phyloP scores from a whole-genome alignment of 1,140 invertebrate genomes.

The Mizuhopecten yessoensis region DNA sequence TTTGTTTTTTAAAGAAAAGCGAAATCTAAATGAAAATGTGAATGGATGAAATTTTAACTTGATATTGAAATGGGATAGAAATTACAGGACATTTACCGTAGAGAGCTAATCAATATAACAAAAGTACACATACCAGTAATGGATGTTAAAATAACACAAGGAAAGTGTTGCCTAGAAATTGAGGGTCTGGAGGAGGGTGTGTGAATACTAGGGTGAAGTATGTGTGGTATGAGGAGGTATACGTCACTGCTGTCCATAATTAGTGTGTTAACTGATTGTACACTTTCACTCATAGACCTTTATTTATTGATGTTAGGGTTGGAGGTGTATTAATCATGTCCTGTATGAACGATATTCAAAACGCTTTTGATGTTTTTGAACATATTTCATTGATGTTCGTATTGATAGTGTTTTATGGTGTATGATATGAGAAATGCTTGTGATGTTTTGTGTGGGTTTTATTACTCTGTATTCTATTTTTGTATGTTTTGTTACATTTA shows the following conservation, averaged over 20 bases:
- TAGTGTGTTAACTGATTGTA: not conserved
- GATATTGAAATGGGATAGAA: not conserved
- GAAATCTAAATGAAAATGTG: not conserved
- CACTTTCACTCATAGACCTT: not conserved
- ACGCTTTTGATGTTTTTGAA: not conserved
- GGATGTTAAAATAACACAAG: not conserved
- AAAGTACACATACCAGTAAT: not conserved
- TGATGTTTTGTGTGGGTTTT: constrained; percentile 19
- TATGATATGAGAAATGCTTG: not conserved
- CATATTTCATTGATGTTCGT: not conserved
- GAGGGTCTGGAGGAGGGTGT: not conserved
- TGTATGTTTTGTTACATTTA: not conserved
- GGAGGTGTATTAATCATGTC: not conserved
- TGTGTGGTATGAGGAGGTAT: not conserved
- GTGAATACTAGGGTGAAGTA: not conserved
- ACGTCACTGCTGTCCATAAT: not conserved
- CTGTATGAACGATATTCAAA: not conserved
- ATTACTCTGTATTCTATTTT: not conserved
- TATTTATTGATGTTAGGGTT: not conserved
- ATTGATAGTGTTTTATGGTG: not conserved
- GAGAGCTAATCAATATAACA: not conserved
- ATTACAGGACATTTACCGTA: constrained; percentile 13
- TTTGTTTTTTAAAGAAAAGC: not conserved
- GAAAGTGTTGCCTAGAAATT: constrained; percentile 38
- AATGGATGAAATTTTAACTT: not conserved